Evolutionary conservation across 2,888 invertebrate genomes (phyloP).

Genomic region (Drosophila acutilabella): DNA sequence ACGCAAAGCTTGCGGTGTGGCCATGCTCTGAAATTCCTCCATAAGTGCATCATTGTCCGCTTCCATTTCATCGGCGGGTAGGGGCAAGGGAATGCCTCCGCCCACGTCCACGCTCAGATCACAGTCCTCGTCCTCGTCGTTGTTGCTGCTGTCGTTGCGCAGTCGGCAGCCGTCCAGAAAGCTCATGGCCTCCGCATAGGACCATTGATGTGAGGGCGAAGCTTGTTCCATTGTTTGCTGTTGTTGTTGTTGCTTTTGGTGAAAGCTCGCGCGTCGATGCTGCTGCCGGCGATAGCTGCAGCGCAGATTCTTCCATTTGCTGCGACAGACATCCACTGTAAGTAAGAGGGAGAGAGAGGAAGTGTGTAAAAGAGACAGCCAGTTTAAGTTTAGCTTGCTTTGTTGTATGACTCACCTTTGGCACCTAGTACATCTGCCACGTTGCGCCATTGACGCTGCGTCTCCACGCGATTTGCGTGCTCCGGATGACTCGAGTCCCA

Average conservation of each 20-base stretch:
- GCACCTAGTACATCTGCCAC: conserved; percentile 61
- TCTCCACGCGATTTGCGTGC: conserved; percentile 66
- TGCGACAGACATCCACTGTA: conserved; percentile 80
- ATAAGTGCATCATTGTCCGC: conserved; percentile 77
- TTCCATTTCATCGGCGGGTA: conserved; percentile 63
- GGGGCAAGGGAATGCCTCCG: conserved; percentile 34
- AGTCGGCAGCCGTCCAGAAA: conserved; percentile 46
- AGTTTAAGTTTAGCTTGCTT: conserved; percentile 14
- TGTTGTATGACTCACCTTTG: conserved; percentile 66
- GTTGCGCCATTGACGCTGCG: conserved; percentile 68
- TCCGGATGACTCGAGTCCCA: conserved; percentile 77
- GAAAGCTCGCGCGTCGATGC: conserved; percentile 1
- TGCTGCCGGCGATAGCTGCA: conserved; percentile 55
- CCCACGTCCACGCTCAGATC: conserved; percentile 4
- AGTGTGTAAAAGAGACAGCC: background rate
- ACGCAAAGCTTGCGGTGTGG: conserved; percentile 78
- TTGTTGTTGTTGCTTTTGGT: conserved; percentile 37
- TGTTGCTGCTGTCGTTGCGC: conserved; percentile 48
- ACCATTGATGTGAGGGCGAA: conserved; percentile 49
- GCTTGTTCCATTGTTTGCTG: conserved; percentile 25
- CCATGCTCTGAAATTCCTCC: conserved; percentile 72
- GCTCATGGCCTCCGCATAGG: conserved; percentile 61
- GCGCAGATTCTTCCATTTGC: conserved; percentile 82
- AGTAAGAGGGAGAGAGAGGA: background rate
- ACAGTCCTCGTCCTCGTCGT: conserved; percentile 62